A percentile compares a stretch with the other conserved stretches of the same genome.
These are phyloP conservation scores for Syngnathoides biaculeatus DNA, from an alignment of 2,113 vertebrate genomes.

Conservation along the genomic window DNA sequence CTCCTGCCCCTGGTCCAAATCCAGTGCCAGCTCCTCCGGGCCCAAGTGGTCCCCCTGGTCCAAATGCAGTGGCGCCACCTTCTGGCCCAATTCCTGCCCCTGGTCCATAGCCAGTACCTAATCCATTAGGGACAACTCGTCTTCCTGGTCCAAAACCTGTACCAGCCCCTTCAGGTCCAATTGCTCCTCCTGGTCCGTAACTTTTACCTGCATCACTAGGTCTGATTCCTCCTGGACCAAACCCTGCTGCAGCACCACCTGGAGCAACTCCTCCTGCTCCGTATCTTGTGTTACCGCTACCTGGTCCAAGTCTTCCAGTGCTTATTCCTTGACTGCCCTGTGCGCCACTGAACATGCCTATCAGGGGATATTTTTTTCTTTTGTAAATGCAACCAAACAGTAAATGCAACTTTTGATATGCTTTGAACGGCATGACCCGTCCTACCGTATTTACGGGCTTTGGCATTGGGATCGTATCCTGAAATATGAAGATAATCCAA, in stretches of 20 bases:
- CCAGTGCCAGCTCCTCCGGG: conserved; percentile 27
- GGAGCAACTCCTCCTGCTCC: conserved; percentile 28
- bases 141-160: conserved; percentile 38
- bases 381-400: not conserved
- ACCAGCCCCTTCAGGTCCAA: conserved; percentile 27
- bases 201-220: conserved; percentile 14
- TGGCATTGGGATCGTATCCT: conserved; percentile 60
- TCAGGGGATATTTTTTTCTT: not conserved
- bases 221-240: conserved; percentile 23
- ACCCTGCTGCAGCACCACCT: conserved; percentile 12
- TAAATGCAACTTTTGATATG: not conserved
- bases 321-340: conserved; percentile 36
- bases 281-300: conserved; percentile 13
- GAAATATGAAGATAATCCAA: conserved; percentile 23
- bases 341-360: conserved; percentile 55
- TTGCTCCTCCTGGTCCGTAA: conserved; percentile 19
- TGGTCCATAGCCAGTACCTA: conserved; percentile 35
- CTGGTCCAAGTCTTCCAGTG: conserved; percentile 13
- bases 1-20: conserved; percentile 25
- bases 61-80: conserved; percentile 20
- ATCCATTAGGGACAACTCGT: conserved; percentile 27
- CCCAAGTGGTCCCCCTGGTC: conserved; percentile 30
- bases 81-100: conserved; percentile 31
- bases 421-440: not conserved
- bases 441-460: conserved; percentile 69